Base-by-base conservation (phyloP, 2,113 vertebrate genomes). In the Nannospalax galili region DNA sequence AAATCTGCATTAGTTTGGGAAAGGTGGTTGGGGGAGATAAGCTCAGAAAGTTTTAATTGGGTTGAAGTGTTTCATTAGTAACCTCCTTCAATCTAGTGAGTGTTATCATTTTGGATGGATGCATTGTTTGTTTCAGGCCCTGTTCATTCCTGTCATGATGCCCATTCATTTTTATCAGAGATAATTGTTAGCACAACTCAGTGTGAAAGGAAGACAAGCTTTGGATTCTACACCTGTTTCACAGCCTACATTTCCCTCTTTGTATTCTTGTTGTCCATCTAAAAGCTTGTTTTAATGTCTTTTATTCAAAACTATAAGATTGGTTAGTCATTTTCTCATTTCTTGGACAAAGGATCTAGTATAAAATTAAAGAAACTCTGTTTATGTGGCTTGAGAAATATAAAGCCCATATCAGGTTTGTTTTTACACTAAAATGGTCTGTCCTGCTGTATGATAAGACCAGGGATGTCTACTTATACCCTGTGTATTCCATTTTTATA, bases 41-140 rank as follows among this genome's bases (percentile, higher is more conserved):
- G 16, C 58, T 93, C n/a, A 79, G 86, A 74, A 89, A 94, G 91
- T 97, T 97, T 96, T 96, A 96, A 96, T 96, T 80, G 95, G 42
- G 28, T 26, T 92, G 62, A 97, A 92, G 45, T 65, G 42, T 40
- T 94, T 96, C 88, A 64, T 80, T 86, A 85, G 37, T 67, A 40
- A 20, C 67, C 92, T 80, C 11, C 62, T 28, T 26, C 93, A 37
- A 89, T 80, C 65, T 84, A 37, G 86, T 79, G 92, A 77, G 69
- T 16, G 35, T 56, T 84, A 37, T 84, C 93, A 80, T 60, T 90
- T 88, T 28, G 64, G 77, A 75, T 0, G 35, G 84, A 88, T 64
- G 42, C 4, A 79, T 52, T 87, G 45, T 74, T 40, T 84, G n/a
- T 84, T 80, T 93, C 67, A 48, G 67, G 6, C n/a, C 67, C 64